These are phyloP conservation scores for Palythoa heliodiscus DNA, from an alignment of 92 coral and sea anemone genomes.

Conservation along the genomic window DNA sequence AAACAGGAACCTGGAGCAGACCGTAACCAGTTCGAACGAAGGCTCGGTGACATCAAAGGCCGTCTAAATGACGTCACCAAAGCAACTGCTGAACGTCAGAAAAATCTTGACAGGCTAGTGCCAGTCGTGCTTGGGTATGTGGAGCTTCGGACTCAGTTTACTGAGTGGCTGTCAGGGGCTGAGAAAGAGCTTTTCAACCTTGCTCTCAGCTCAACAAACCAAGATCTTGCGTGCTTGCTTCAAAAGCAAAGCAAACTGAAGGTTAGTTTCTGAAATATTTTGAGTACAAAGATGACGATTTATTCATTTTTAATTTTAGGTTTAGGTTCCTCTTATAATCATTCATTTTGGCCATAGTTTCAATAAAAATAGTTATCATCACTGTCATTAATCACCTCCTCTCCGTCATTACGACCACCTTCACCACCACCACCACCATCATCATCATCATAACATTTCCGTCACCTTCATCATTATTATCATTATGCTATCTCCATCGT, in stretches of 20 bases:
- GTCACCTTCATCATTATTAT: too few relatives aligned
- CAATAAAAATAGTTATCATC: too few relatives aligned
- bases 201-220: constrained; percentile 57
- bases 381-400: too few relatives aligned
- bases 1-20: constrained; percentile 72
- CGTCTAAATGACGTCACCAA: constrained; percentile 80
- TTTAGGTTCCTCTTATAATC: too few relatives aligned
- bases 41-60: constrained; percentile 67
- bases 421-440: too few relatives aligned
- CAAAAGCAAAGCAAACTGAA: constrained; percentile 82
- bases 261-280: constrained; percentile 36
- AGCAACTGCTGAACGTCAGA: constrained; percentile 75
- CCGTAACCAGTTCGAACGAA: constrained; percentile 71
- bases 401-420: too few relatives aligned
- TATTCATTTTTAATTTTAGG: too few relatives aligned
- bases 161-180: constrained; percentile 77
- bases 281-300: neutral
- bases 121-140: constrained; percentile 83
- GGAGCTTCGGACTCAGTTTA: constrained; percentile 71
- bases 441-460: too few relatives aligned
- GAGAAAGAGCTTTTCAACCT: constrained; percentile 80
- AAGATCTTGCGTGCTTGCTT: constrained; percentile 71
- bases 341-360: too few relatives aligned
- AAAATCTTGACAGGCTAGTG: constrained; percentile 76
- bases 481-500: too few relatives aligned